Evolutionary conservation across 23 tunicate genomes (phyloP), one percentile per base, ranked within the genome.

Genomic region (Trididemnum nubilum): DNA sequence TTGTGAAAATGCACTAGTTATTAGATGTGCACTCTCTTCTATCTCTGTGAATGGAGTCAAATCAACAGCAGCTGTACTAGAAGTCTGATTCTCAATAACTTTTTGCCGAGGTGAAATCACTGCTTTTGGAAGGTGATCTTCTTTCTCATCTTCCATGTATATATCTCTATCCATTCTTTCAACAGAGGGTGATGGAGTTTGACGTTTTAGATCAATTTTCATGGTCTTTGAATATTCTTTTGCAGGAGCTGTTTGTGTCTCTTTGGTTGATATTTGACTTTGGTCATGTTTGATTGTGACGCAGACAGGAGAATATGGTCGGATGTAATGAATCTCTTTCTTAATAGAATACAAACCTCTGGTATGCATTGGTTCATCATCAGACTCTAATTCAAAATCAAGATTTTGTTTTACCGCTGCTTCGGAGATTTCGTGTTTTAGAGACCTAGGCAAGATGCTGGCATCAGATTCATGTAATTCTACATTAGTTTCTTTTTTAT

Each of bases 271-370:
- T 37, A 35, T 52, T 57, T 54, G 36, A 21, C 29, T 12, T 25
- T 40, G 2, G 9, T 30, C 36, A 24, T 64, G 78, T 70, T 81
- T 81, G 5, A 81, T 65, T 9, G 38, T 30, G 33, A 81, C 85
- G 44, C 54, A 69, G 26, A 81, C 64, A 26, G 64, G 51, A 26
- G 78, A 72, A 67, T 28, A n/a, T 67, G 29, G 74, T 3, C 2
- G 37, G 37, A 7, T 15, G 38, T n/a, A 30, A 3, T 67, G 22
- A 31, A 67, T 67, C 33, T 31, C 74, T 67, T 67, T 67, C 38
- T 67, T 67, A 4, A 67, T 31, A 31, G 74, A 67, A 67, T 31
- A 67, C 74, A 67, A 12, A 12, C 74, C 74, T 73, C 61, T 36
- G 24, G 61, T 73, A 15, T 73, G 59, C 31, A 5, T 23, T 24